These are phyloP conservation scores for Xiphophorus birchmanni DNA, from an alignment of 2,797 vertebrate species.

Conservation along the genomic window DNA sequence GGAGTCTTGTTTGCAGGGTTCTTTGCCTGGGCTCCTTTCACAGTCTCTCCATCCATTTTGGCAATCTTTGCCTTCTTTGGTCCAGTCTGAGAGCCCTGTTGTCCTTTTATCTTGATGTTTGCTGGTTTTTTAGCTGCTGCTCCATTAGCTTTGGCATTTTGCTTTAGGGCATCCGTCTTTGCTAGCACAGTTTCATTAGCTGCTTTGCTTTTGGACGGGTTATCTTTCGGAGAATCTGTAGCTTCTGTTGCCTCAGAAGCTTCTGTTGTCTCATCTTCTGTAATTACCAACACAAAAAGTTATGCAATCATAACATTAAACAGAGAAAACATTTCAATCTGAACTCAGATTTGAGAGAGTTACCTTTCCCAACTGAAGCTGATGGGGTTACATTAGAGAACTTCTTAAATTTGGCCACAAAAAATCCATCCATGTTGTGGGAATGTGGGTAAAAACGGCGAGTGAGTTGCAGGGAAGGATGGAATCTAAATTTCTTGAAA, in stretches of 20 bases:
- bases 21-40: constrained; percentile 44
- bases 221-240: constrained; percentile 38
- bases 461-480: constrained; percentile 86
- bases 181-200: constrained; percentile 34
- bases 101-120: constrained; percentile 49
- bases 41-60: constrained; percentile 67
- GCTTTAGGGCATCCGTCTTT: constrained; percentile 36
- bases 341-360: background rate
- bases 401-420: constrained; percentile 96
- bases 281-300: constrained; percentile 13
- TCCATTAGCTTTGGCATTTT: constrained; percentile 66
- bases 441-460: constrained; percentile 95
- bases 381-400: constrained; percentile 91
- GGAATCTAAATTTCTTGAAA: constrained; percentile 93
- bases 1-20: constrained; percentile 34
- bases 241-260: constrained; percentile 51
- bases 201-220: constrained; percentile 57
- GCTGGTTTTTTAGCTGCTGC: constrained; percentile 40
- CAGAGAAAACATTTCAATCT: background rate
- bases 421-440: constrained; percentile 99
- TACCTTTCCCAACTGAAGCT: constrained; percentile 72
- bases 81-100: constrained; percentile 55
- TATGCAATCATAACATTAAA: constrained; percentile 4
- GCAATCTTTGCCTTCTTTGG: constrained; percentile 78
- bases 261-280: constrained; percentile 62